Evolutionary conservation across 1,140 invertebrate species (phyloP).

Genomic region (Pissodes strobi): DNA sequence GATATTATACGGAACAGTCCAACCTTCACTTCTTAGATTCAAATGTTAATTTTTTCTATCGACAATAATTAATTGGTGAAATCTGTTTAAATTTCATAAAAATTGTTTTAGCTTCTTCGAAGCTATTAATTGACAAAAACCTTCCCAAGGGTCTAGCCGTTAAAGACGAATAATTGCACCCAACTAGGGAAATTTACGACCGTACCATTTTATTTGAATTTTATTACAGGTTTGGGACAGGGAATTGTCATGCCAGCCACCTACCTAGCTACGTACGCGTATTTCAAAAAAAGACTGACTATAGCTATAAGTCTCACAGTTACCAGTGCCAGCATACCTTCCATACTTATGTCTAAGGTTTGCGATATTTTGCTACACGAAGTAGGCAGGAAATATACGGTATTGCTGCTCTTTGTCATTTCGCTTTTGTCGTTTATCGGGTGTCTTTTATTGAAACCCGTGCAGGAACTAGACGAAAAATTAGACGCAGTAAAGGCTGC

Average conservation of each 20-base stretch:
- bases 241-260: conserved; percentile 52
- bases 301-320: conserved; percentile 56
- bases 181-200: too few species aligned
- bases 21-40: too few species aligned
- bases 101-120: too few species aligned
- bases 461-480: too few species aligned
- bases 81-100: too few species aligned
- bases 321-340: conserved; percentile 54
- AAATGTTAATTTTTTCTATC: too few species aligned
- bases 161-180: too few species aligned
- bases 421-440: conserved; percentile 50
- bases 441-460: conserved; percentile 42
- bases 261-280: conserved; percentile 55
- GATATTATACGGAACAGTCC: too few species aligned
- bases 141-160: too few species aligned
- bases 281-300: conserved; percentile 56
- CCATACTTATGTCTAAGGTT: conserved; percentile 56
- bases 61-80: too few species aligned
- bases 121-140: too few species aligned
- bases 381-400: conserved; percentile 47
- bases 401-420: conserved; percentile 54
- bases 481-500: not conserved
- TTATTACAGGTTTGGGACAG: conserved; percentile 50
- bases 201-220: not conserved
- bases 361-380: conserved; percentile 44